These are phyloP conservation scores for Chelonia mydas DNA, from an alignment of 2,797 vertebrate genomes.

Conservation along the genomic window DNA sequence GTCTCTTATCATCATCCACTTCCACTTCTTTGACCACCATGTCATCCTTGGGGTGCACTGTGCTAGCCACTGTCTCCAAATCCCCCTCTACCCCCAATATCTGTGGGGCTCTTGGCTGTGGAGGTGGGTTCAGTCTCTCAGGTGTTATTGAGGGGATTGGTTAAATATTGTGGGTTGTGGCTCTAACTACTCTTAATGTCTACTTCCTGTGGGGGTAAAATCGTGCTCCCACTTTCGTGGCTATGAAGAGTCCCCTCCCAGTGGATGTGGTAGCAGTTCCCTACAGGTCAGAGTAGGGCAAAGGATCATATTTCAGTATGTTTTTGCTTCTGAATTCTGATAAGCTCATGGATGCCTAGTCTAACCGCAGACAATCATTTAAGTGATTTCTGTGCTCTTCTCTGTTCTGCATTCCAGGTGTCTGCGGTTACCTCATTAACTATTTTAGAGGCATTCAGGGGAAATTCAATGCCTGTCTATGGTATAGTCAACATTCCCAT, in stretches of 20 bases:
- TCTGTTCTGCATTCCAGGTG: not conserved
- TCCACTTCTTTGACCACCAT: too few relatives aligned
- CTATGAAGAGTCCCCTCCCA: not conserved
- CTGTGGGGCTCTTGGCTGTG: too few relatives aligned
- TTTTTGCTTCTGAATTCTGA: not conserved
- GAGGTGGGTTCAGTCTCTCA: too few relatives aligned
- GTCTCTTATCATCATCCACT: too few relatives aligned
- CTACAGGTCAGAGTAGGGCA: not conserved
- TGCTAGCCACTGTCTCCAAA: too few relatives aligned
- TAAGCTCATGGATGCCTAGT: not conserved
- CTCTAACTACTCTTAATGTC: not conserved
- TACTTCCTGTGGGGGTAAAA: not conserved
- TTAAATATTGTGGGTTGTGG: too few relatives aligned
- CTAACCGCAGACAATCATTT: not conserved
- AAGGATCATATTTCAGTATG: not conserved
- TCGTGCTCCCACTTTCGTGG: not conserved
- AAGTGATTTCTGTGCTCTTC: not conserved
- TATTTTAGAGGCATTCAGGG: not conserved
- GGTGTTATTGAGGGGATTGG: too few relatives aligned
- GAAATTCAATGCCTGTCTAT: not conserved
- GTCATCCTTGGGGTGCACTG: too few relatives aligned
- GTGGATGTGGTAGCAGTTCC: not conserved
- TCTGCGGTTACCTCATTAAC: not conserved
- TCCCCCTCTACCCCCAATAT: too few relatives aligned
- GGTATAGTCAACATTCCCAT: not conserved